A percentile compares a stretch with the other conserved stretches of the same genome.
Conservation (phyloP, 2,888 invertebrate species). For the Spodoptera picta region DNA sequence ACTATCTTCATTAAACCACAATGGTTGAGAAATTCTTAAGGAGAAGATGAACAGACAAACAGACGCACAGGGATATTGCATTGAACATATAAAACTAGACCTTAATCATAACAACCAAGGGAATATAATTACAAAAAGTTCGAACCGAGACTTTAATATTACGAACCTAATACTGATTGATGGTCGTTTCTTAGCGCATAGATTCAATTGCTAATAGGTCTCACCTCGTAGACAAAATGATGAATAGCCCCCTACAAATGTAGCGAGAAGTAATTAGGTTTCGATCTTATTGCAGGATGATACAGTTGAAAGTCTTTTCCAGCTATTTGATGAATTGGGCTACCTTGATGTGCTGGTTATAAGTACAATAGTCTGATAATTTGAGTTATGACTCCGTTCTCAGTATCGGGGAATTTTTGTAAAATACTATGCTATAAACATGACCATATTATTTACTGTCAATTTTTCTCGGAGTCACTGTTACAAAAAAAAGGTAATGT, state of each 20-base stretch:
- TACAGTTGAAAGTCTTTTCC: too few relatives aligned
- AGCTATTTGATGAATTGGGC: too few relatives aligned
- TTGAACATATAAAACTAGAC: too few relatives aligned
- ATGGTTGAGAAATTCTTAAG: too few relatives aligned
- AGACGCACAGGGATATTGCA: too few relatives aligned
- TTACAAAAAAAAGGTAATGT: too few relatives aligned
- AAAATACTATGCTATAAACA: not conserved
- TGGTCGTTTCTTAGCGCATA: conserved; percentile 11
- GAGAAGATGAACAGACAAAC: too few relatives aligned
- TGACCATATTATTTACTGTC: not conserved
- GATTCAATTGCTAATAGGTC: conserved; percentile 18
- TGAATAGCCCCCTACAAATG: conserved; percentile 31
- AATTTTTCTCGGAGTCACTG: too few relatives aligned
- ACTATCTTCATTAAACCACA: too few relatives aligned
- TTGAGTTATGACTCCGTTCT: conserved; percentile 22
- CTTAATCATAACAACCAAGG: too few relatives aligned
- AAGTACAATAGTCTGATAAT: conserved; percentile 2
- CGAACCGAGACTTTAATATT: conserved; percentile 12
- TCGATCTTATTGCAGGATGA: too few relatives aligned
- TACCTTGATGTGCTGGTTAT: not conserved
- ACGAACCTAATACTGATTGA: conserved; percentile 32
- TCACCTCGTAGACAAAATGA: conserved; percentile 22
- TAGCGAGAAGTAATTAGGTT: conserved; percentile 29
- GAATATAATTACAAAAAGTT: not conserved
- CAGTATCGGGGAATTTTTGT: conserved; percentile 16